Conservation (phyloP, 2,113 vertebrate species). For the Ellobius talpinus region DNA sequence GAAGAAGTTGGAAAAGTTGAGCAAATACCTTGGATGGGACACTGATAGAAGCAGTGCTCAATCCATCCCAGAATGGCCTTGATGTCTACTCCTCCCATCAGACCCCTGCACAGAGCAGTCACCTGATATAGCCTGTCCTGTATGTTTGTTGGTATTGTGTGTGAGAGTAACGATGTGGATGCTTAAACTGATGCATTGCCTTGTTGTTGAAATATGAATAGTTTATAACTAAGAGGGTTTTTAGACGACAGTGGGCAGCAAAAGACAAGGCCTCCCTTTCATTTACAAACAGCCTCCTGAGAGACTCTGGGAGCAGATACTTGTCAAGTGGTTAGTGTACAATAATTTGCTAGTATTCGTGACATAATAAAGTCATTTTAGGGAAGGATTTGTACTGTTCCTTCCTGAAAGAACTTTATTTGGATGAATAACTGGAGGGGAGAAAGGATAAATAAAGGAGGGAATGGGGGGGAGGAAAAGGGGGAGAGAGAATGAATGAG, state of each 20-base stretch:
- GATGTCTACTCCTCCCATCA: accelerated
- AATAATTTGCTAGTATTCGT: not conserved
- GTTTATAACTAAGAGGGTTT: not conserved
- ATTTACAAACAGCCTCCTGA: not conserved
- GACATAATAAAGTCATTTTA: not conserved
- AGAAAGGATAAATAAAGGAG: not conserved
- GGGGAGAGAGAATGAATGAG: not conserved
- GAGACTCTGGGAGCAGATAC: not conserved
- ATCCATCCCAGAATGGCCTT: not conserved
- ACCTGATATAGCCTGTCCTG: not conserved
- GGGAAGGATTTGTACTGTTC: not conserved
- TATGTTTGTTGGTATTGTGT: not conserved
- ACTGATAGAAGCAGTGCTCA: not conserved
- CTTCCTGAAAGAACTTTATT: not conserved
- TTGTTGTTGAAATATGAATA: not conserved
- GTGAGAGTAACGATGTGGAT: not conserved
- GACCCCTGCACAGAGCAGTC: not conserved
- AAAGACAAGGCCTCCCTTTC: not conserved
- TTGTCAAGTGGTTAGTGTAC: not conserved
- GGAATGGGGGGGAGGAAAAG: accelerated
- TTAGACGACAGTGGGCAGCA: not conserved
- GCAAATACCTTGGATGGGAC: too few relatives aligned
- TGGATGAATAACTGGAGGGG: not conserved
- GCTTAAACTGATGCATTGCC: not conserved
- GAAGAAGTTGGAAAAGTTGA: not conserved